These are phyloP conservation scores for Coecobrya sp. DNA, from an alignment of 2,888 invertebrate species.

Conservation along the genomic window DNA sequence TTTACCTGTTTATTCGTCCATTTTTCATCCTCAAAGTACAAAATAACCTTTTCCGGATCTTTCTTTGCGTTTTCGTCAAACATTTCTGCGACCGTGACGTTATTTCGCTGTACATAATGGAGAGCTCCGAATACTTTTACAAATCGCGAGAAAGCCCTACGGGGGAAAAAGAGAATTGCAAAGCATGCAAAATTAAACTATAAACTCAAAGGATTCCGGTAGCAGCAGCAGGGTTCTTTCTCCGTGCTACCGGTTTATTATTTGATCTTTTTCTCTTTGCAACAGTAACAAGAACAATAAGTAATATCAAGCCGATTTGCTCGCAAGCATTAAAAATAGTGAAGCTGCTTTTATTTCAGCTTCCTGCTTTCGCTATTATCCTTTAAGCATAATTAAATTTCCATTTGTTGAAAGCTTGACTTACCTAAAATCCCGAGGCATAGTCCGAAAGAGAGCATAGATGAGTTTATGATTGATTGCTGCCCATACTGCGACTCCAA, in stretches of 20 bases:
- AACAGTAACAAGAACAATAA: too few species aligned
- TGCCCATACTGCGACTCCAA: conserved; percentile 69
- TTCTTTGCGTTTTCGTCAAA: conserved; percentile 44
- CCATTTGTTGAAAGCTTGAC: not conserved
- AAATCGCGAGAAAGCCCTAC: conserved; percentile 29
- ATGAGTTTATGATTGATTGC: conserved; percentile 67
- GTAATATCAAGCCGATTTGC: too few species aligned
- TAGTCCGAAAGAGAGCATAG: conserved; percentile 74
- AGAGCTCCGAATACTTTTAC: conserved; percentile 34
- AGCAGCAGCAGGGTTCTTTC: not conserved
- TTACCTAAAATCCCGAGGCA: conserved; percentile 78
- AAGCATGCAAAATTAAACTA: not conserved
- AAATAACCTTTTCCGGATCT: conserved; percentile 50
- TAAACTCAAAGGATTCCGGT: too few species aligned
- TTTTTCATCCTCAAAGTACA: conserved; percentile 56
- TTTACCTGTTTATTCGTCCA: conserved; percentile 56
- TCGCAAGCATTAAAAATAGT: too few species aligned
- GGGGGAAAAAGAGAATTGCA: not conserved
- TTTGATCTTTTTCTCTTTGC: too few species aligned
- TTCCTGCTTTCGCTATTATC: not conserved
- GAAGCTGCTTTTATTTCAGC: too few species aligned
- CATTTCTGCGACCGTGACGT: conserved; percentile 49
- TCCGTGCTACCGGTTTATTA: too few species aligned
- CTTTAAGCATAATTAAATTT: not conserved
- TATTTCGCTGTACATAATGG: conserved; percentile 13